Evolutionary conservation across 2,888 invertebrate genomes (phyloP).

Genomic region (Neoitamus cyanurus): DNA sequence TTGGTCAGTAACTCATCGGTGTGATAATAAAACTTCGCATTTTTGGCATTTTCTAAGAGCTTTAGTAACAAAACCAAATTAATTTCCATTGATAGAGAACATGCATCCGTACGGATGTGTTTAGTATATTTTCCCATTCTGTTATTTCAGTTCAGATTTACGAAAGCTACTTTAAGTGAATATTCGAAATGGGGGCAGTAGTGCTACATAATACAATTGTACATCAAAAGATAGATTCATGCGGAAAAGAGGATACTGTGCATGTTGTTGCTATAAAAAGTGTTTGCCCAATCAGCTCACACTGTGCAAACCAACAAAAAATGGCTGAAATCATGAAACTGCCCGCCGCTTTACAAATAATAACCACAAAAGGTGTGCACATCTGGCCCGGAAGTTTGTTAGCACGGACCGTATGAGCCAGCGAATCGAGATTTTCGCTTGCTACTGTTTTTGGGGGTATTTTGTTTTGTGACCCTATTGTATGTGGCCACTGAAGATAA

Average conservation of each 20-base stretch:
- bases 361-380: constrained; percentile 4
- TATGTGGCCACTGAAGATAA: neutral
- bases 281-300: neutral
- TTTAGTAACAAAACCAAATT: no score
- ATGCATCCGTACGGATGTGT: neutral
- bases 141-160: neutral
- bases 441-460: neutral
- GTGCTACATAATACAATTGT: neutral
- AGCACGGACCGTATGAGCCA: neutral
- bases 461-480: neutral
- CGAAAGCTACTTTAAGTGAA: neutral
- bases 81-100: neutral
- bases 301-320: neutral
- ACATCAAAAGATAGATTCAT: neutral
- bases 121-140: neutral
- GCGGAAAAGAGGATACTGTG: neutral
- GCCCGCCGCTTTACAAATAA: neutral
- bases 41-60: no score
- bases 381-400: constrained; percentile 5
- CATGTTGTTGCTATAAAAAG: neutral
- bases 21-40: no score
- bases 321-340: neutral
- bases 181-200: neutral
- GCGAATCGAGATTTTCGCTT: neutral
- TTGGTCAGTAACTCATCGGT: no score